phyloP scores from a whole-genome alignment of 2,888 invertebrate species.

The Pyrochroa serraticornis region DNA sequence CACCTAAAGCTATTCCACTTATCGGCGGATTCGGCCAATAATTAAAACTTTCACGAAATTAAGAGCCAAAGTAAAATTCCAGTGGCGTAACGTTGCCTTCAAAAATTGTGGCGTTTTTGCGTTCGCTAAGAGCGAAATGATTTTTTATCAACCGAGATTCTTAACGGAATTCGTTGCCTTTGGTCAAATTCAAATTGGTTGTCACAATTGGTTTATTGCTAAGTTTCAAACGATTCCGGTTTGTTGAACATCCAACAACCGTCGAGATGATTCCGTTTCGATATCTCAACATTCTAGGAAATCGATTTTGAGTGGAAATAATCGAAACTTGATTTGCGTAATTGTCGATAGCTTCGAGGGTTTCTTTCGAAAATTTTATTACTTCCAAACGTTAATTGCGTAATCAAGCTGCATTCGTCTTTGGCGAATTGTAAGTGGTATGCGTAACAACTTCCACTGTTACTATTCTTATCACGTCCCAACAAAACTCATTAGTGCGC shows the following conservation, averaged over 20 bases:
- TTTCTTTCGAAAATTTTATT: too few species aligned
- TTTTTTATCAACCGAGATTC: not conserved
- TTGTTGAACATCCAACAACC: constrained; percentile 12
- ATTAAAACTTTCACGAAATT: too few species aligned
- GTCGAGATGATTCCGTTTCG: constrained; percentile 10
- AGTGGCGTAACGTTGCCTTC: too few species aligned
- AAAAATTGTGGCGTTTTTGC: too few species aligned
- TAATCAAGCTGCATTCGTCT: too few species aligned
- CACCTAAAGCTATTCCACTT: too few species aligned
- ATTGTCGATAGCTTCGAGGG: too few species aligned
- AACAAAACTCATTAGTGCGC: constrained; percentile 6
- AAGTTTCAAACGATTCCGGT: constrained; percentile 7
- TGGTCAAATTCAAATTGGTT: constrained; percentile 3
- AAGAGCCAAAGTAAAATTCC: too few species aligned
- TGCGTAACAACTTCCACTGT: constrained; percentile 2
- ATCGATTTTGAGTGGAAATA: not conserved
- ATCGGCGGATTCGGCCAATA: too few species aligned
- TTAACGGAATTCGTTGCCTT: constrained; percentile 3
- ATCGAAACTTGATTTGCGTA: not conserved
- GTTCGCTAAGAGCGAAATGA: too few species aligned
- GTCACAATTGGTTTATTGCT: too few species aligned
- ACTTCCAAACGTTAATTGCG: too few species aligned
- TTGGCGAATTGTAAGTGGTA: not conserved
- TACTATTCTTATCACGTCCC: constrained; percentile 8
- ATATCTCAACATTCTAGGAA: constrained; percentile 4